phyloP scores from a whole-genome alignment of 1,140 invertebrate species.

The Brachionus plicatilis region DNA sequence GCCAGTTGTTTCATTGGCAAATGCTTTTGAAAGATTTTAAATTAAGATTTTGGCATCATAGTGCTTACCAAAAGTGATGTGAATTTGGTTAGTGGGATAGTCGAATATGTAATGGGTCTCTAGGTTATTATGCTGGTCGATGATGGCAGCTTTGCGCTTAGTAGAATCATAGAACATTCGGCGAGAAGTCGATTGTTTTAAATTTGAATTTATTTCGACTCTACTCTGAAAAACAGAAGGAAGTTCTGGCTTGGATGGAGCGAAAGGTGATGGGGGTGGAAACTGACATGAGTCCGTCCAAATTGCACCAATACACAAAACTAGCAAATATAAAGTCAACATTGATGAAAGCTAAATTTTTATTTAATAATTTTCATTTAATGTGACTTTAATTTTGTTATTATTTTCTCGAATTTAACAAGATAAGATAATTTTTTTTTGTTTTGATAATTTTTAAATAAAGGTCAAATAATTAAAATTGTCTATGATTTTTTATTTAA shows the following conservation, averaged over 20 bases:
- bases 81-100: conserved; percentile 22
- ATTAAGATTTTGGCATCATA: background rate
- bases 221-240: conserved; percentile 4
- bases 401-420: background rate
- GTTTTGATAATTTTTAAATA: background rate
- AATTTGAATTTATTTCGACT: conserved; percentile 17
- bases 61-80: background rate
- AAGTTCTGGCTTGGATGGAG: conserved; percentile 10
- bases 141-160: background rate
- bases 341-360: background rate
- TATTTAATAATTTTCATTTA: background rate
- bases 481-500: background rate
- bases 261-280: background rate
- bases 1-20: conserved; percentile 3
- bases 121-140: background rate
- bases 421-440: background rate
- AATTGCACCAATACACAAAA: background rate
- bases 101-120: conserved; percentile 21
- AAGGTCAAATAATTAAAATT: background rate
- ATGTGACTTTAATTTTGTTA: background rate
- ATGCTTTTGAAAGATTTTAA: background rate
- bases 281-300: background rate
- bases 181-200: background rate
- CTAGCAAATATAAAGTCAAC: background rate
- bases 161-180: background rate